These are phyloP conservation scores for Microplitis deprimator DNA, from an alignment of 2,888 invertebrate species.

Conservation along the genomic window DNA sequence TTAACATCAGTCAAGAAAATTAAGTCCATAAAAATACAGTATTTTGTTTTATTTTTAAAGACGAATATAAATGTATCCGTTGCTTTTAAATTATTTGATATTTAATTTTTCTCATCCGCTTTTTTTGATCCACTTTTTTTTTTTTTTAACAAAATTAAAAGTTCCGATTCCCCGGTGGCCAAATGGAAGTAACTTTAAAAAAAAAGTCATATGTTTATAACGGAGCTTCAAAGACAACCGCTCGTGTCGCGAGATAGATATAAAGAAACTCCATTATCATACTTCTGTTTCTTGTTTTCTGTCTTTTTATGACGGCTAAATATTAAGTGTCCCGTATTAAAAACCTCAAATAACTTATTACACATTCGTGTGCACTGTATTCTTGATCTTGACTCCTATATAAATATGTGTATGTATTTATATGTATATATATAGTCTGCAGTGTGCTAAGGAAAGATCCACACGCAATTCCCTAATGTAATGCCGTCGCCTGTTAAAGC, in stretches of 20 bases:
- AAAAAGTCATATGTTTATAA: not conserved
- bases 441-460: conserved; percentile 17
- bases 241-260: conserved; percentile 35
- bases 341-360: not conserved
- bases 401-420: conserved; percentile 24
- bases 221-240: not conserved
- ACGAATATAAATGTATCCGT: not conserved
- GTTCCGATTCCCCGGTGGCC: not conserved
- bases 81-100: not conserved
- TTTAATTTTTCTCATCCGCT: not conserved
- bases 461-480: conserved; percentile 48
- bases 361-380: not conserved
- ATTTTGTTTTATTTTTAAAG: not conserved
- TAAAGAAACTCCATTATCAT: conserved; percentile 24
- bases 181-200: too few species aligned
- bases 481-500: conserved; percentile 47
- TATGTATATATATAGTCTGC: conserved; percentile 14
- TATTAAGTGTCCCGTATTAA: not conserved
- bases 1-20: too few species aligned
- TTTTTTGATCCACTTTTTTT: too few species aligned
- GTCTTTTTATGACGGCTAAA: not conserved
- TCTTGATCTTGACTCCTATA: conserved; percentile 7
- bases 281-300: conserved; percentile 1
- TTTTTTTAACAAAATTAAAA: not conserved
- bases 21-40: too few species aligned